These are phyloP conservation scores for Myotis daubentonii DNA, from an alignment of 2,797 vertebrate genomes.

Conservation along the genomic window DNA sequence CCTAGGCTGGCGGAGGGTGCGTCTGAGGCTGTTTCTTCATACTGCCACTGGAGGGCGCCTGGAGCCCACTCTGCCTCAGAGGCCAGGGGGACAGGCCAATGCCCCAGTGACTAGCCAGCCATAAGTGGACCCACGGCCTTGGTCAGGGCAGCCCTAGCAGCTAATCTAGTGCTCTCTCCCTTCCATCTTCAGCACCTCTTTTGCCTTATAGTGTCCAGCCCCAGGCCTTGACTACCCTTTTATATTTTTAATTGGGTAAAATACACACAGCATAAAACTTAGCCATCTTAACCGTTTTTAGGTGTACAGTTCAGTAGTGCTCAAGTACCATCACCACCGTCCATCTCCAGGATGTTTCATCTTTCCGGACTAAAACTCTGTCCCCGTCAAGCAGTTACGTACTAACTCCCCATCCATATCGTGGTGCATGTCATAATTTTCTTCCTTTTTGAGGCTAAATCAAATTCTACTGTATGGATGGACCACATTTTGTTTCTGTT, in stretches of 20 bases:
- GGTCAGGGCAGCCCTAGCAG: too few relatives aligned
- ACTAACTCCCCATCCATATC: neutral
- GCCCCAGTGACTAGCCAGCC: too few relatives aligned
- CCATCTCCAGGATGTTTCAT: neutral
- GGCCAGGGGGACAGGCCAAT: fast-evolving
- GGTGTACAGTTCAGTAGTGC: neutral
- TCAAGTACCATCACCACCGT: too few relatives aligned
- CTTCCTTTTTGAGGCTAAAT: neutral
- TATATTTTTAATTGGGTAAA: neutral
- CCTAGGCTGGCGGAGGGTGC: constrained; percentile 51
- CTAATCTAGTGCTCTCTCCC: neutral
- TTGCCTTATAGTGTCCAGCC: neutral
- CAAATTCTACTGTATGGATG: neutral
- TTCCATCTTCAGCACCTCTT: neutral
- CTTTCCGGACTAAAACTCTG: neutral
- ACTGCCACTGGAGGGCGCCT: constrained; percentile 78
- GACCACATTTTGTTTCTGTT: too few relatives aligned
- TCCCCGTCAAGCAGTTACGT: neutral
- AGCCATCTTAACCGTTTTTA: neutral
- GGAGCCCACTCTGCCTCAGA: constrained; percentile 16
- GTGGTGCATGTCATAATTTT: neutral
- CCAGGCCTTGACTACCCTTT: neutral
- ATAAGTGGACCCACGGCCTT: neutral
- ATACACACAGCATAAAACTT: neutral
- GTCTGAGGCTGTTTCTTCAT: neutral